Conservation (phyloP, 2,888 invertebrate species). For the Rhogogaster chlorosoma region DNA sequence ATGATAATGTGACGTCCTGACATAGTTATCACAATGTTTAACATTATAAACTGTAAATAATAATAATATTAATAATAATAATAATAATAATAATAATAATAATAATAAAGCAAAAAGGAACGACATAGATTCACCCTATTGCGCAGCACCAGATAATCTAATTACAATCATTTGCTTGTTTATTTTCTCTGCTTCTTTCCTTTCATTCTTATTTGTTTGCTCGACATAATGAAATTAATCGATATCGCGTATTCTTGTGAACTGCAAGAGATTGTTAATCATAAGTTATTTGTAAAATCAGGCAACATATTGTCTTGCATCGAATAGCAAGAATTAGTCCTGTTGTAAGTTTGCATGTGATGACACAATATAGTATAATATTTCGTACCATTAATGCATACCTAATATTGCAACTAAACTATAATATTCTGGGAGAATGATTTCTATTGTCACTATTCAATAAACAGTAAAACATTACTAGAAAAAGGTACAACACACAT, state of each 20-base stretch:
- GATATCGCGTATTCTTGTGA: background rate
- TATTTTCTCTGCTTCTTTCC: background rate
- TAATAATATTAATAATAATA: constrained; percentile 27
- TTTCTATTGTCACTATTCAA: constrained; percentile 21
- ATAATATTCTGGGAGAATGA: constrained; percentile 28
- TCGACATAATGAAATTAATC: background rate
- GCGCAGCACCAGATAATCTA: constrained; percentile 44
- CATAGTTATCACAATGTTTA: constrained; percentile 50
- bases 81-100: constrained; percentile 4
- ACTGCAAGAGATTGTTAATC: background rate
- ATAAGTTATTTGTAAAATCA: background rate
- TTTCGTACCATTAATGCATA: background rate
- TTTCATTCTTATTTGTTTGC: no score
- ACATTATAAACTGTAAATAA: constrained; percentile 42
- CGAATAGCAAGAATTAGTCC: background rate
- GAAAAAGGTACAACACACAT: constrained; percentile 34
- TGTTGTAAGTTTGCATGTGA: background rate
- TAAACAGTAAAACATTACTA: constrained; percentile 33
- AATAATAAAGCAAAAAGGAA: constrained; percentile 40
- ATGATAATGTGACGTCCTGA: constrained; percentile 14
- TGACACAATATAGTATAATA: background rate
- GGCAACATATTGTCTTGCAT: background rate
- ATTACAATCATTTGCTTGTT: constrained; percentile 12
- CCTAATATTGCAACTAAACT: constrained; percentile 18
- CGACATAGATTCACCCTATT: constrained; percentile 36